Conservation (phyloP, 1,140 invertebrate species). For the Epicauta chinensis region DNA sequence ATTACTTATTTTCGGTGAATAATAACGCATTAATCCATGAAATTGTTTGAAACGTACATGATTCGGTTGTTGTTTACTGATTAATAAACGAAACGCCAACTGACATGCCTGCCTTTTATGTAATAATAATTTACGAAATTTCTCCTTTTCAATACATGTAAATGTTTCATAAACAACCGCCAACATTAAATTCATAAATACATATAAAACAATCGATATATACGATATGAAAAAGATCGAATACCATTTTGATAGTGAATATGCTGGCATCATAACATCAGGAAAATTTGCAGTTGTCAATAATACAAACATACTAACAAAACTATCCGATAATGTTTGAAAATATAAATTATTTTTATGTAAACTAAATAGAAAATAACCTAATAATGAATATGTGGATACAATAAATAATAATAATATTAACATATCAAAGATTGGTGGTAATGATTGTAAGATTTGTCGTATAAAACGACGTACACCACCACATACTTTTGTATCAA, state of each 20-base stretch:
- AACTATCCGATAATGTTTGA: constrained; percentile 69
- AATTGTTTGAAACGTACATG: constrained; percentile 72
- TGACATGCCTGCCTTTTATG: constrained; percentile 80
- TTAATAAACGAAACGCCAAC: constrained; percentile 72
- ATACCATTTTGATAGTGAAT: constrained; percentile 71
- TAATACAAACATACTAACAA: constrained; percentile 84
- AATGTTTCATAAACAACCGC: constrained; percentile 90
- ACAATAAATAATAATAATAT: constrained; percentile 81
- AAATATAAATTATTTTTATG: constrained; percentile 73
- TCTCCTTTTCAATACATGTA: constrained; percentile 79
- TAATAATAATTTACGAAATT: constrained; percentile 76
- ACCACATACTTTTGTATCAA: constrained; percentile 80
- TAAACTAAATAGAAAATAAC: constrained; percentile 74
- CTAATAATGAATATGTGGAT: constrained; percentile 73
- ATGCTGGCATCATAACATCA: constrained; percentile 91
- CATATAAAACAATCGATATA: constrained; percentile 62
- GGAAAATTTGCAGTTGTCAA: constrained; percentile 90
- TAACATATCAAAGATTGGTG: constrained; percentile 86
- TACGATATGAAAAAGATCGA: constrained; percentile 84
- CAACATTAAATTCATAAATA: constrained; percentile 88
- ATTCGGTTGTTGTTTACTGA: constrained; percentile 63
- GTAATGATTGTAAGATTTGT: constrained; percentile 76
- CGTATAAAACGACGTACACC: constrained; percentile 65
- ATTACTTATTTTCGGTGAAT: constrained; percentile 67
- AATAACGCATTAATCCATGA: constrained; percentile 73